Percentiles rank a stretch among this genome's conserved stretches.
phyloP scores from a whole-genome alignment of 2,113 vertebrate genomes.

The Drymodes brunneopygia region DNA sequence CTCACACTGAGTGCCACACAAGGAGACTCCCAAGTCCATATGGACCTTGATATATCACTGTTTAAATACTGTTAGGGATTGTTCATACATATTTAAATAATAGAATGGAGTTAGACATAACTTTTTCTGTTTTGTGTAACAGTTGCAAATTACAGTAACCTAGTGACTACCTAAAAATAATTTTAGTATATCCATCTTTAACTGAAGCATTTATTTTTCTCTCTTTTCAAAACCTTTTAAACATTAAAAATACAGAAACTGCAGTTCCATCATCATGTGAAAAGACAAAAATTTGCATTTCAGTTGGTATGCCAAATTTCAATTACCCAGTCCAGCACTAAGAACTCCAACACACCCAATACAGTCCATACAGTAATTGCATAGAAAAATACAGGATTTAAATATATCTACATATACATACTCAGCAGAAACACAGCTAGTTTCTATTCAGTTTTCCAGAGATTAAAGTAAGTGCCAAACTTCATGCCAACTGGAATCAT shows the following conservation, averaged over 20 bases:
- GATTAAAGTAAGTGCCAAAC: neutral
- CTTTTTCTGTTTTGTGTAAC: neutral
- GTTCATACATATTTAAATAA: neutral
- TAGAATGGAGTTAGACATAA: neutral
- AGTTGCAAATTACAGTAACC: neutral
- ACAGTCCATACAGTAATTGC: neutral
- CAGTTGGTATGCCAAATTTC: neutral
- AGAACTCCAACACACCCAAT: neutral
- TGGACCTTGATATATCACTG: neutral
- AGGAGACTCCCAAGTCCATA: neutral
- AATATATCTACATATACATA: neutral
- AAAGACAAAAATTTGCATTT: neutral
- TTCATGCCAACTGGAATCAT: neutral
- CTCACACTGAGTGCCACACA: neutral
- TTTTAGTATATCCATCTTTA: neutral
- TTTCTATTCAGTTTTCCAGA: neutral
- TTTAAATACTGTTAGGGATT: neutral
- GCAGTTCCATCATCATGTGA: neutral
- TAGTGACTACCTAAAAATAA: neutral
- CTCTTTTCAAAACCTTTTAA: neutral
- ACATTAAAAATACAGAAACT: neutral
- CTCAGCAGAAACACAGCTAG: neutral
- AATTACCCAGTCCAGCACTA: neutral
- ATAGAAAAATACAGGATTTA: neutral
- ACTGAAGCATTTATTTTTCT: neutral